Conservation (phyloP, 2,113 vertebrate species). For the Peromyscus californicus region DNA sequence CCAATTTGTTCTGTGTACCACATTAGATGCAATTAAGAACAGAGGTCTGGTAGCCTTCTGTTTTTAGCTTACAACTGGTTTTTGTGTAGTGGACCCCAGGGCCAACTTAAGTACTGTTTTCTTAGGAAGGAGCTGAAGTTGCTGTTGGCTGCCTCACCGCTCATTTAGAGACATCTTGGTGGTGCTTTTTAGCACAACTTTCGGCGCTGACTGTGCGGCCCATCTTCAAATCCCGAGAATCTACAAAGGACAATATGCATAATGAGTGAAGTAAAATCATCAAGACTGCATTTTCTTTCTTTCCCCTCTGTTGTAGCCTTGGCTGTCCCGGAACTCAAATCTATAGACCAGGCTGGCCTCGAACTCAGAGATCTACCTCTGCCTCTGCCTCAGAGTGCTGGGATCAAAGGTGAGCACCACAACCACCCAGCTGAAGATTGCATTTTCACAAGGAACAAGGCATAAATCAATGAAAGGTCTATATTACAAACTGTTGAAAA, state of each 20-base stretch:
- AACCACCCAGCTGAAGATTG: not conserved
- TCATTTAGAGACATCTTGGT: slow-evolving; percentile 99
- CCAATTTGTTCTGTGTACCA: slow-evolving; percentile 85
- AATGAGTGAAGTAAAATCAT: not conserved
- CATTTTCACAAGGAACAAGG: not conserved
- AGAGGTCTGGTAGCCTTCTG: slow-evolving; percentile 84
- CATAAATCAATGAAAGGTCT: not conserved
- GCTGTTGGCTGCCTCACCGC: slow-evolving; percentile 96
- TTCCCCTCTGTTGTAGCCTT: not conserved
- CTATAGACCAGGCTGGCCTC: no score
- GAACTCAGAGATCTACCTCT: not conserved
- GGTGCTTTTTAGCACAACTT: slow-evolving; percentile 99
- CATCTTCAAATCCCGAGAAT: slow-evolving; percentile 92
- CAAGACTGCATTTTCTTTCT: not conserved
- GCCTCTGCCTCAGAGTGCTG: not conserved
- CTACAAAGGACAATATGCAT: slow-evolving; percentile 74
- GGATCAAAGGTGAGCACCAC: not conserved
- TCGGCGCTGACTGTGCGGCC: slow-evolving; percentile 97
- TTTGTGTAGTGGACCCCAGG: slow-evolving; percentile 84
- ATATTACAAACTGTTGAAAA: not conserved
- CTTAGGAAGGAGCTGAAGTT: slow-evolving; percentile 90
- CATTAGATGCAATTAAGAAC: slow-evolving; percentile 77
- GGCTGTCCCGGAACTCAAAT: not conserved
- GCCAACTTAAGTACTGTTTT: slow-evolving; percentile 86
- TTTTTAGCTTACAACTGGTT: slow-evolving; percentile 84